Evolutionary conservation across 2,888 invertebrate genomes (phyloP).

Genomic region (Pristionchus exspectatus): DNA sequence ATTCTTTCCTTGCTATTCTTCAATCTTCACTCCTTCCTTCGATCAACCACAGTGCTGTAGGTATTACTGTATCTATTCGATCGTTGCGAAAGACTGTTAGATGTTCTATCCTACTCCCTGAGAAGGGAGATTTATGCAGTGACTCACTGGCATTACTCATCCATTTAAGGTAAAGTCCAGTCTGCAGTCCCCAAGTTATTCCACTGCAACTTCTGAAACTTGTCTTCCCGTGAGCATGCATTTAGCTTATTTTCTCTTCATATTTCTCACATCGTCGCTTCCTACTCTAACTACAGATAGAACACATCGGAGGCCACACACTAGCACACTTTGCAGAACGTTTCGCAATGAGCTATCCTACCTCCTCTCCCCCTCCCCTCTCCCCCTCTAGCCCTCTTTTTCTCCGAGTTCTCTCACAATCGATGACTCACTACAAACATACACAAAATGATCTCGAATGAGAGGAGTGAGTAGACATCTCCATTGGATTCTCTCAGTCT

Average conservation of each 20-base stretch:
- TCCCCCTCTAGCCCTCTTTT: conserved; percentile 30
- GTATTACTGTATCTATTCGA: background rate
- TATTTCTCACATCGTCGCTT: background rate
- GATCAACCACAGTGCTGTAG: background rate
- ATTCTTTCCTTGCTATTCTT: background rate
- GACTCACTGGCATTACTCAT: background rate
- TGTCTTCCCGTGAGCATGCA: background rate
- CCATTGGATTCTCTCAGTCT: background rate
- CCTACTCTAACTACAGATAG: background rate
- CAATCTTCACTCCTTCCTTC: background rate
- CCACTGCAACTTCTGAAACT: background rate
- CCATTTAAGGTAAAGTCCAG: background rate
- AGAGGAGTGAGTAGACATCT: background rate
- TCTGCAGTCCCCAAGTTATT: background rate
- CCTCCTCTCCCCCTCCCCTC: background rate
- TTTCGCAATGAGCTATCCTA: conserved; percentile 29
- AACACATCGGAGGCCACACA: conserved; percentile 30
- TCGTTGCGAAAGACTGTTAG: background rate
- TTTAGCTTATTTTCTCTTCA: background rate
- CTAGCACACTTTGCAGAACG: conserved; percentile 22
- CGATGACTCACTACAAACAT: conserved; percentile 50
- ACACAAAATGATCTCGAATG: conserved; percentile 44
- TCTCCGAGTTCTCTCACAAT: conserved; percentile 38
- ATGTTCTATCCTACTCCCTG: background rate
- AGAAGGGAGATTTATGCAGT: background rate